These are phyloP conservation scores for Sander vitreus DNA, from an alignment of 2,113 vertebrate genomes.

Conservation along the genomic window DNA sequence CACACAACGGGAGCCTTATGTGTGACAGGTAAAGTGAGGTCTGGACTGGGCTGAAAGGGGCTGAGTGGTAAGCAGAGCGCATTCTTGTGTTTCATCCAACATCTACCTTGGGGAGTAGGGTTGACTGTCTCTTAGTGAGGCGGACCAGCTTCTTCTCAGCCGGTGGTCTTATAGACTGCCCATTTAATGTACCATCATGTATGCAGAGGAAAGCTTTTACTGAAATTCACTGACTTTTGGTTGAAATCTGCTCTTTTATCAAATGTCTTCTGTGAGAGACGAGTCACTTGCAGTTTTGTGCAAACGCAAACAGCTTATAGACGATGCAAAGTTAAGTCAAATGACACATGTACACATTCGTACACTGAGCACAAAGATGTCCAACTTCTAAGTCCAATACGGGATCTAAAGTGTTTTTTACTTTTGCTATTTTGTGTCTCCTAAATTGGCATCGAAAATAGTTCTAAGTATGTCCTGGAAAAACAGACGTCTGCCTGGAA, in stretches of 20 bases:
- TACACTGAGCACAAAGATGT: neutral
- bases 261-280: neutral
- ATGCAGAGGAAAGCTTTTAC: conserved; percentile 24
- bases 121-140: conserved; percentile 34
- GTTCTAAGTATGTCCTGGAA: conserved; percentile 5
- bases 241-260: conserved; percentile 28
- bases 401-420: neutral
- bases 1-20: conserved; percentile 67
- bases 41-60: conserved; percentile 36
- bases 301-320: neutral
- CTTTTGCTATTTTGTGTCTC: neutral
- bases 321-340: neutral
- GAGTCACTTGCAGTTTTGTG: neutral
- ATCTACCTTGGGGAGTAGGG: conserved; percentile 30
- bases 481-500: conserved; percentile 18
- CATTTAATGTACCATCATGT: conserved; percentile 45
- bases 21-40: conserved; percentile 66
- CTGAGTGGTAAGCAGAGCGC: conserved; percentile 33
- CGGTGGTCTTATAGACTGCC: conserved; percentile 59
- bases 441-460: neutral
- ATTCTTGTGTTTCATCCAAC: conserved; percentile 80
- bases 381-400: neutral
- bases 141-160: conserved; percentile 42
- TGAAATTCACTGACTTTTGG: neutral
- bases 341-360: neutral